These are phyloP conservation scores for Alouatta palliata DNA, from an alignment of 2,113 vertebrate species.

Conservation along the genomic window DNA sequence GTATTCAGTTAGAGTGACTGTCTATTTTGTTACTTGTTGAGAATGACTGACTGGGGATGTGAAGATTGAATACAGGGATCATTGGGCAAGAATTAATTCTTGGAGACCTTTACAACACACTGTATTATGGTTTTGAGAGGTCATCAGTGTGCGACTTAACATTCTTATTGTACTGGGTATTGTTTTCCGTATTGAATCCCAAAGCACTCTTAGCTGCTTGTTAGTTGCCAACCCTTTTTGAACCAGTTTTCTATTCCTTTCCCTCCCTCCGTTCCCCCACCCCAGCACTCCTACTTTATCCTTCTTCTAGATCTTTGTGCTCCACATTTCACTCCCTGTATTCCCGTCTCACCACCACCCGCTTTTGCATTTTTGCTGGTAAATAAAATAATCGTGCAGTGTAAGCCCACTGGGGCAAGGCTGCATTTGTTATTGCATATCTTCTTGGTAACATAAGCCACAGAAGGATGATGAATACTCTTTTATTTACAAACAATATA, in stretches of 20 bases:
- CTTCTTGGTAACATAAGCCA: conserved; percentile 56
- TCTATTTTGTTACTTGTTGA: conserved; percentile 41
- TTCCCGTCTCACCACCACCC: background rate
- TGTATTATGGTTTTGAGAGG: background rate
- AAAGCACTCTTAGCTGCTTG: conserved; percentile 36
- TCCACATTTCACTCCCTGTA: background rate
- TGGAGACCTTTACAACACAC: background rate
- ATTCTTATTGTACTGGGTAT: background rate
- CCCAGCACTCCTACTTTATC: background rate
- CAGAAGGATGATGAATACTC: conserved; percentile 2
- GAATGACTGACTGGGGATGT: background rate
- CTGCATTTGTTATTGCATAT: conserved; percentile 4
- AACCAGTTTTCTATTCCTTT: conserved; percentile 19
- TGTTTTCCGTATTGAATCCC: conserved; percentile 52
- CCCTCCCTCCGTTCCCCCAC: background rate
- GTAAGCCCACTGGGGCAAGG: background rate
- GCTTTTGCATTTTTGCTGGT: conserved; percentile 11
- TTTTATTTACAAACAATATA: conserved; percentile 45
- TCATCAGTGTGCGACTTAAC: background rate
- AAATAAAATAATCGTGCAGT: conserved; percentile 43
- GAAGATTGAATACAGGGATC: background rate
- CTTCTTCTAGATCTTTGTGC: background rate
- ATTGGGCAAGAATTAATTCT: background rate
- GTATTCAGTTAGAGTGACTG: background rate
- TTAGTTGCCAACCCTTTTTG: background rate